A percentile compares a stretch with the other conserved stretches of the same genome.
Conservation (phyloP, 2,888 invertebrate genomes). For the Catocala nupta region DNA sequence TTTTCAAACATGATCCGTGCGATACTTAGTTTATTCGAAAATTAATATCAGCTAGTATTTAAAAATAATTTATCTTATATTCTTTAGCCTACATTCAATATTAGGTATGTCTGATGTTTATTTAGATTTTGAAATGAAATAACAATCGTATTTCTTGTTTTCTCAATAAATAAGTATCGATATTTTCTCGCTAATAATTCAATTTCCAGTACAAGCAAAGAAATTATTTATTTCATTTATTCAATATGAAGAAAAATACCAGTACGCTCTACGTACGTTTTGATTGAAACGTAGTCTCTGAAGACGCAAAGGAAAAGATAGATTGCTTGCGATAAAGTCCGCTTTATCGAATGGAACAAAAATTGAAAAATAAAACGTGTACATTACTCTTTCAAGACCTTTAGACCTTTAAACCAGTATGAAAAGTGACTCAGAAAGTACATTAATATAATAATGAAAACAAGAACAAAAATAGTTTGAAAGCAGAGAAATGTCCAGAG, state of each 20-base stretch:
- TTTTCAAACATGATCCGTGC: too few relatives aligned
- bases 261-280: neutral
- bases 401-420: neutral
- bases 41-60: too few relatives aligned
- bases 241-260: neutral
- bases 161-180: too few relatives aligned
- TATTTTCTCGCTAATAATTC: neutral
- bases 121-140: too few relatives aligned
- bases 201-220: neutral
- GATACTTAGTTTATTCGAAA: too few relatives aligned
- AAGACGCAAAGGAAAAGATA: constrained; percentile 16
- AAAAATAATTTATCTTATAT: too few relatives aligned
- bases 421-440: neutral
- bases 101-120: too few relatives aligned
- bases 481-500: constrained; percentile 15
- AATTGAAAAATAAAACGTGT: neutral
- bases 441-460: constrained; percentile 10
- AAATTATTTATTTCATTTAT: neutral
- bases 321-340: neutral
- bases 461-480: constrained; percentile 4
- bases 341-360: constrained; percentile 5
- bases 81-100: too few relatives aligned
- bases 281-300: constrained; percentile 4
- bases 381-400: neutral
- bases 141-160: too few relatives aligned